Evolutionary conservation across 2,113 vertebrate species (phyloP), one percentile per base, ranked within the genome.

Genomic region (Larimichthys crocea): DNA sequence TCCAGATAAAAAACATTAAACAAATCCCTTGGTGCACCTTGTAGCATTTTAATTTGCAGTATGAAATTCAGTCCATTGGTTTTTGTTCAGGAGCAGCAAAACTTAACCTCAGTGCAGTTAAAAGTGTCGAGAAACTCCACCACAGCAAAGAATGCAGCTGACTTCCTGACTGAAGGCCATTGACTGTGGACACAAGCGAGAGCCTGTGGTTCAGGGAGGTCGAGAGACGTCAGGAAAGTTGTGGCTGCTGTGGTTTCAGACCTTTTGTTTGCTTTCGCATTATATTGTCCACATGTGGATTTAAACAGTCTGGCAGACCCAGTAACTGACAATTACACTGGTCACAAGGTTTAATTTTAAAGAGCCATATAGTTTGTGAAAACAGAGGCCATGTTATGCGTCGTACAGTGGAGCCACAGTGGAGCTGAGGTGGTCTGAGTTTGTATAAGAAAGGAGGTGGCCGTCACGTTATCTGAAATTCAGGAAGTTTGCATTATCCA

Each of bases 401-500:
- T 64, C n/a, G 20, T 14, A 10, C 17, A 60, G 64, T 20, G 63
- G 24, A 64, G 82, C 31, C 64, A 42, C 52, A 42, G 60, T 14
- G 14, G 75, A 63, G 52, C 0, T 8, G 57, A 10, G 48, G 67
- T 35, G 64, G 76, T 67, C 3, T 44, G 46, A 22, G 74, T 57
- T 60, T 75, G 64, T 73, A 12, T 76, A n/a, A 76, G 76, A 67
- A 57, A 75, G 26, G 53, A 59, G 71, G 79, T n/a, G 70, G 48
- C 12, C 12, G 56, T 61, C 55, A 44, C 64, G 71, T 57, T 62
- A 60, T 87, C 65, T 69, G 50, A 76, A 77, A 65, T 0, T 0
- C 77, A 91, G 87, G 85, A 89, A 89, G 83, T 82, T 62, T 61
- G 59, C 46, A 44, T 87, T 74, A 72, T 75, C 55, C 77, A 24